phyloP scores from a whole-genome alignment of 2,113 vertebrate genomes.

The Buteo buteo region DNA sequence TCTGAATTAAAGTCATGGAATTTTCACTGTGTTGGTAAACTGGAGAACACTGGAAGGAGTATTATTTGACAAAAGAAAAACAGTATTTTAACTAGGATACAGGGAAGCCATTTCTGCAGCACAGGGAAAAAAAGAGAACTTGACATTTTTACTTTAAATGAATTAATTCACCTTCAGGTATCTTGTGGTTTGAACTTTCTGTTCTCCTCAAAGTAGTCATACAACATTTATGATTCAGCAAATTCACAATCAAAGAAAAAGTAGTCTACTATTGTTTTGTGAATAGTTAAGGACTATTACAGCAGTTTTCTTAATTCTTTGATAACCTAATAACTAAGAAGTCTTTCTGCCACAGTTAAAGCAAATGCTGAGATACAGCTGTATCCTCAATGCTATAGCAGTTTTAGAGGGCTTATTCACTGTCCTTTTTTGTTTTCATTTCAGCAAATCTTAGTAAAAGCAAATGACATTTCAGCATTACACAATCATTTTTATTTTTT shows the following conservation, averaged over 20 bases:
- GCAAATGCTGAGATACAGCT: neutral
- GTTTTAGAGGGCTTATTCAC: neutral
- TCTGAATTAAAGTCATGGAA: neutral
- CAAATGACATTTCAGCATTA: neutral
- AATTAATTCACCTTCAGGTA: neutral
- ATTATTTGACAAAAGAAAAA: neutral
- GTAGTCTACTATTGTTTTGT: neutral
- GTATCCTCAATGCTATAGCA: neutral
- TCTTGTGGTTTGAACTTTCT: neutral
- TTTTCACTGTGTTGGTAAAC: neutral
- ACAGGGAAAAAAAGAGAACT: neutral
- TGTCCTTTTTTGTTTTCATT: neutral
- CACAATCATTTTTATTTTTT: neutral
- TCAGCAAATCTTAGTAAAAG: constrained; percentile 14
- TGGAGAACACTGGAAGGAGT: neutral
- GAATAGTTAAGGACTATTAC: neutral
- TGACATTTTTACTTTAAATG: neutral
- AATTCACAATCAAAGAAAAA: neutral
- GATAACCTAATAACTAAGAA: neutral
- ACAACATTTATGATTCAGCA: neutral
- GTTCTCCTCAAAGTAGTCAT: neutral
- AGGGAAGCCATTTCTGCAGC: neutral
- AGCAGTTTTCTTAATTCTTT: neutral
- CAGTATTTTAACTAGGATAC: neutral
- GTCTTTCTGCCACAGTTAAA: neutral